Base-by-base conservation (phyloP, 2,797 vertebrate species). In the Falco columbarius region DNA sequence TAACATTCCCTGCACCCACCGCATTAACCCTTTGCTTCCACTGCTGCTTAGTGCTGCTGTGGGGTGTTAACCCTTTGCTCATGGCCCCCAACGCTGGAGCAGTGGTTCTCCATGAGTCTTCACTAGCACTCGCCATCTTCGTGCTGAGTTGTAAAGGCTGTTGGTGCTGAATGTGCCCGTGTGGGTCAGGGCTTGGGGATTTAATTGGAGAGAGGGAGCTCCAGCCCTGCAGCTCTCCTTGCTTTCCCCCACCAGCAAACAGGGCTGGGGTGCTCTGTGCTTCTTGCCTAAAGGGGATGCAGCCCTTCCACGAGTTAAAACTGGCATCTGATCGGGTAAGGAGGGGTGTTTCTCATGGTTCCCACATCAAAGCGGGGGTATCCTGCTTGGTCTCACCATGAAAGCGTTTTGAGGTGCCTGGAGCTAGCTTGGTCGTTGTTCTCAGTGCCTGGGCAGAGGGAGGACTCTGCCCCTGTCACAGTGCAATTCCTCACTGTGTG, bases 401-500 rank as follows among this genome's bases (percentile, higher is more conserved):
- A 12, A 80, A 54, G 34, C 29, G 18, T 49, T 90, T 15, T 44
- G 62, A 79, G 32, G 49, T 70, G 8, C 55, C 26, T 75, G 42
- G 18, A 86, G 30, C 44, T 46, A 26, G 27, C 24, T 7, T 13
- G 24, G 20, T 62, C 55, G 21, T 54, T 68, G 34, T 75, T 46
- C 65, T 40, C n/a, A 24, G 36, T 2, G 4, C 61, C 14, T 46
- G 30, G 13, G 27, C 40, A 54, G 56, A 42, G 18, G 9, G 22
- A 46, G 70, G 47, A 67, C 55, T 68, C 22, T 79, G 40, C 46
- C 36, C 44, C 47, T n/a, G 22, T 65, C 9, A 6, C 54, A 14
- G 47, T 22, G 38, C n/a, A 10, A 10, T 38, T 75, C 42, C 38
- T 82, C 0, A 0, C 4, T 6, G 30, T 1, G 0, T 24, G 13